Evolutionary conservation across 2,888 invertebrate species (phyloP).

Genomic region (Eumerus sabulonum): DNA sequence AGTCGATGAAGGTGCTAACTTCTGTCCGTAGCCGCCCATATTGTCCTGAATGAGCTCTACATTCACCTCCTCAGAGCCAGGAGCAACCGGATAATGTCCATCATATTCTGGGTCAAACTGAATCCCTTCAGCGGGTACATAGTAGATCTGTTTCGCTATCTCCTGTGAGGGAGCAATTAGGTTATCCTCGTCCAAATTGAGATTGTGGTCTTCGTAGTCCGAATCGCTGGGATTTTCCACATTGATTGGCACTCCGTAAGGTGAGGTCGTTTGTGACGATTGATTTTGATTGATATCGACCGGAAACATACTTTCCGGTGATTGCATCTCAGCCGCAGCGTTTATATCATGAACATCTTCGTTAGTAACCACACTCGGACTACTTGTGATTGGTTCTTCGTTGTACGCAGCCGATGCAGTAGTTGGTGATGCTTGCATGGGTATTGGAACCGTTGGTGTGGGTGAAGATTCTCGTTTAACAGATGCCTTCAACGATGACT

Average conservation of each 20-base stretch:
- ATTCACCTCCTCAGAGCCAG: constrained; percentile 71
- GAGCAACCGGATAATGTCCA: constrained; percentile 37
- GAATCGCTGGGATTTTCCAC: constrained; percentile 80
- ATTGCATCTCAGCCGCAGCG: constrained; percentile 77
- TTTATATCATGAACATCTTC: constrained; percentile 84
- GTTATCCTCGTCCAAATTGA: constrained; percentile 79
- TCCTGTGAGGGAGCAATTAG: constrained; percentile 77
- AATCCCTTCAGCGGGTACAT: constrained; percentile 45
- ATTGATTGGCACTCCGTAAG: constrained; percentile 80
- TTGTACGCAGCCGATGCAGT: constrained; percentile 67
- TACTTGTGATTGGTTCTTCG: constrained; percentile 75
- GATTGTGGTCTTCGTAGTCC: constrained; percentile 79
- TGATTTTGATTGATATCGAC: constrained; percentile 68
- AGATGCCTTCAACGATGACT: neutral
- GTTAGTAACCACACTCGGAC: constrained; percentile 82
- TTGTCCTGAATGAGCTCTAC: constrained; percentile 74
- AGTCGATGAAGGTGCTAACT: constrained; percentile 17
- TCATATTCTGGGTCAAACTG: neutral
- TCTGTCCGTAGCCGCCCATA: constrained; percentile 50
- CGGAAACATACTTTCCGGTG: constrained; percentile 70
- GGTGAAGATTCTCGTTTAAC: neutral
- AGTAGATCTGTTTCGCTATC: constrained; percentile 58
- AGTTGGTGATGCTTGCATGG: neutral
- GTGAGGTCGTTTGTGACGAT: constrained; percentile 71
- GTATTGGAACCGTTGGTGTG: neutral